Evolutionary conservation across 2,888 invertebrate species (phyloP), one percentile per base, ranked within the genome.

Genomic region (Amblyjoppa fuscipennis): DNA sequence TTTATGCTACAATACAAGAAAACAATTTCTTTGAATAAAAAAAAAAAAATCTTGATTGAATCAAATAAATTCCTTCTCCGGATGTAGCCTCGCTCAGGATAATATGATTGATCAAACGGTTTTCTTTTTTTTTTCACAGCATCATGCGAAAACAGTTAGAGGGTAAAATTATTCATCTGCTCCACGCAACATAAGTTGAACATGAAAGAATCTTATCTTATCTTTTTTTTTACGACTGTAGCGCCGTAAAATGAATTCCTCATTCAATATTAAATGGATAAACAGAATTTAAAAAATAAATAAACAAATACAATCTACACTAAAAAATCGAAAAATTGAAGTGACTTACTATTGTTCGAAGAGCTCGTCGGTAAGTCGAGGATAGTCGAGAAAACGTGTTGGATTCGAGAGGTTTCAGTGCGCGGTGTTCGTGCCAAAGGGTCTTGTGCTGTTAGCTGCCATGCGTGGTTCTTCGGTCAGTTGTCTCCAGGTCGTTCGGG

Each of bases 351-450:
- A 59, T 49, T 78, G 13, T 70, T 31, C 59, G 78, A 78, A 56
- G 70, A 78, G 70, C 70, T 70, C 78, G 61, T 61, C 25, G 34
- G 20, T 78, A 5, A 70, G n/a, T 70, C 0, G 70, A 78, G 78
- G 59, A 78, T 69, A 4, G 0, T 20, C 28, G 78, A 78, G 78
- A 70, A 78, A 78, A 78, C 53, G 66, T 77, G 11, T 49, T 13
- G 16, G 41, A 11, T 41, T 28, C 45, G 31, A 3, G 64, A 49
- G 25, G 51, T 51, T 34, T 66, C 20, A 64, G 34, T 49, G 64
- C 66, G 75, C 13, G 75, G 51, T 20, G 13, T 34, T 6, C 16
- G 49, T 38, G 3, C 11, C 51, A 51, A 66, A 51, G 3, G 51
- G 64, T 51, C 34, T 45, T 49, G 31, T n/a, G 64, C 25, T 51